Evolutionary conservation across 2,113 vertebrate genomes (phyloP), one percentile per base, ranked within the genome.

Genomic region (Xyliphius kryptos): DNA sequence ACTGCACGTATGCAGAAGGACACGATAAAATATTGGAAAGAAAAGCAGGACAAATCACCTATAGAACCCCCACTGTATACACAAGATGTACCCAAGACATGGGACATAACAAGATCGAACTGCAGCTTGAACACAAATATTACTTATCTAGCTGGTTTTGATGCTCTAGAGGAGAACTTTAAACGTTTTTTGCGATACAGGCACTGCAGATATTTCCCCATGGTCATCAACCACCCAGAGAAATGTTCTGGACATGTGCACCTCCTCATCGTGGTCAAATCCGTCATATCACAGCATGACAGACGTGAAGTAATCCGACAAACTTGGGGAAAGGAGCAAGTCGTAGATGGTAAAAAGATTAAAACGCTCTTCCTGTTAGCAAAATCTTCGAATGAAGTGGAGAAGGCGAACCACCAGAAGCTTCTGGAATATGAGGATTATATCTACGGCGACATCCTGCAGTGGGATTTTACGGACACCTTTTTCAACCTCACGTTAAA

Each of bases 401-500:
- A 99, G 70, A 77, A 77, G 48, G 77, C 72, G 2, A 95, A 99
- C 80, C 92, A 98, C 70, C 95, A 98, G 79, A 98, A 94, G 76
- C 87, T 99, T 4, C 82, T 99, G 72, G 89, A 94, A 79, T 97
- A 90, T 0, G 96, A 99, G 77, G 87, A 97, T 79, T 81, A 81
- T 40, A 93, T 97, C 63, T 97, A 92, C 0, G 63, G 85, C 0
- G 96, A 99, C 70, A 93, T 99, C 58, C 81, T 99, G 52, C 94
- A 99, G 74, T 99, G 96, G 96, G 89, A 94, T 81, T 99, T 99
- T 65, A 75, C 91, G 21, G 96, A 99, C 71, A 95, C 86, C 56
- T 99, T 99, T 79, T 98, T 97, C 86, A 99, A 99, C 80, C 88
- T 99, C 59, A 99, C 96, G 0, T 91, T 99, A 13, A 99, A 99